Conservation (phyloP, 2,888 invertebrate genomes). For the Rhimphoctona megacephalus region DNA sequence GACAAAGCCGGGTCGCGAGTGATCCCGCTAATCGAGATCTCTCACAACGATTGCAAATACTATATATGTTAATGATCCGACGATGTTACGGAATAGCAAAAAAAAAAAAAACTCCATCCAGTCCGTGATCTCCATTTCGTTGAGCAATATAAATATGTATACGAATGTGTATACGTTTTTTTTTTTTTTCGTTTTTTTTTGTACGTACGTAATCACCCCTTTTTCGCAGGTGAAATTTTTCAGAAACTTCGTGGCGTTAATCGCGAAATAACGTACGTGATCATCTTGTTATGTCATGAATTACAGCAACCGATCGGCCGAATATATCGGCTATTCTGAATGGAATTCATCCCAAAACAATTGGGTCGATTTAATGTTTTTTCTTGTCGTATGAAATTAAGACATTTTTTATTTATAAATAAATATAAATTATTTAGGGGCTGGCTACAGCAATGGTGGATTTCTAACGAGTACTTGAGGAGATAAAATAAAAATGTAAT, state of each 20-base stretch:
- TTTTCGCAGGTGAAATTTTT: conserved; percentile 62
- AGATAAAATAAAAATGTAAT: too few relatives aligned
- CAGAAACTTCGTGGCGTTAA: conserved; percentile 39
- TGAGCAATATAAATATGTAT: conserved; percentile 48
- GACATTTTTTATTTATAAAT: not conserved
- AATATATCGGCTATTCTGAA: conserved; percentile 28
- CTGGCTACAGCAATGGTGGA: not conserved
- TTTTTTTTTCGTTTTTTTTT: not conserved
- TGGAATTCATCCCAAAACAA: not conserved
- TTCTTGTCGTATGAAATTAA: not conserved
- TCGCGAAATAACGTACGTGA: conserved; percentile 20
- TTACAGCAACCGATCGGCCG: conserved; percentile 32
- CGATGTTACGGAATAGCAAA: conserved; percentile 47
- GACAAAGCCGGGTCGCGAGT: conserved; percentile 3
- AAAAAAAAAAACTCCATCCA: conserved; percentile 33
- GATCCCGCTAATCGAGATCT: conserved; percentile 51
- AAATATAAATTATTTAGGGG: not conserved
- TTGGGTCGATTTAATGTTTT: not conserved
- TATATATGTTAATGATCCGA: conserved; percentile 53
- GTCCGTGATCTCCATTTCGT: conserved; percentile 57
- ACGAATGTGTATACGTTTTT: not conserved
- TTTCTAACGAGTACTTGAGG: too few relatives aligned
- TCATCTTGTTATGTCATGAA: conserved; percentile 50
- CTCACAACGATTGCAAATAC: conserved; percentile 43
- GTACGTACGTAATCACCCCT: conserved; percentile 52